These are phyloP conservation scores for Antechinus flavipes DNA, from an alignment of 2,113 vertebrate genomes.

Conservation along the genomic window DNA sequence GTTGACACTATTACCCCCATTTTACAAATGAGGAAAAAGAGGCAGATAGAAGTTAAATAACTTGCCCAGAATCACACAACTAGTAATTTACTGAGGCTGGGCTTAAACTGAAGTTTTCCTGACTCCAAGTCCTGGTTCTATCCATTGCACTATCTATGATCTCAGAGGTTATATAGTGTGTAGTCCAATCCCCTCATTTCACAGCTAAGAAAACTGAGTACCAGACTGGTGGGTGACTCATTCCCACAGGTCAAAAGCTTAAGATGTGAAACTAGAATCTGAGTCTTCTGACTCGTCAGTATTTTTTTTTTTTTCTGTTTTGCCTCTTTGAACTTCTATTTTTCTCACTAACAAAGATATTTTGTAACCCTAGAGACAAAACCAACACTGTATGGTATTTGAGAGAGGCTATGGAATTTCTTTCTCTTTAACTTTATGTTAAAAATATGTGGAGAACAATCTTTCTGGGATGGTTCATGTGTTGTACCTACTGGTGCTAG, in stretches of 20 bases:
- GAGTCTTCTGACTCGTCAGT: background rate
- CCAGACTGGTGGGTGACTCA: background rate
- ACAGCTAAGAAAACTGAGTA: background rate
- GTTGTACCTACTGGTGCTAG: background rate
- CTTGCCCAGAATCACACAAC: background rate
- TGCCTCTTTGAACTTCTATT: background rate
- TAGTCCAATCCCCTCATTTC: background rate
- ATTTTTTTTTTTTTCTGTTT: background rate
- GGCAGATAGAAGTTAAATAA: background rate
- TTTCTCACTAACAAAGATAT: background rate
- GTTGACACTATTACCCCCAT: background rate
- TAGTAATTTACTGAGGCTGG: background rate
- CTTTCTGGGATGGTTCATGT: slow-evolving; percentile 20
- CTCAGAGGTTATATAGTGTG: background rate
- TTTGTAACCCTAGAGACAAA: background rate
- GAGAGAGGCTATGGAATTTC: background rate
- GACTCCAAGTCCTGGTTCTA: background rate
- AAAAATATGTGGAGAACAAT: background rate
- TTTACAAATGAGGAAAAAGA: background rate
- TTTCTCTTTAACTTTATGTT: background rate
- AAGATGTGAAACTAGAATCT: background rate
- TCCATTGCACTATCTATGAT: background rate
- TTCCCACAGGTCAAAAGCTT: background rate
- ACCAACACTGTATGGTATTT: background rate
- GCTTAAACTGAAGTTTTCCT: background rate